Base-by-base conservation (phyloP, 2,113 vertebrate species). In the Xenotilapia leptura region DNA sequence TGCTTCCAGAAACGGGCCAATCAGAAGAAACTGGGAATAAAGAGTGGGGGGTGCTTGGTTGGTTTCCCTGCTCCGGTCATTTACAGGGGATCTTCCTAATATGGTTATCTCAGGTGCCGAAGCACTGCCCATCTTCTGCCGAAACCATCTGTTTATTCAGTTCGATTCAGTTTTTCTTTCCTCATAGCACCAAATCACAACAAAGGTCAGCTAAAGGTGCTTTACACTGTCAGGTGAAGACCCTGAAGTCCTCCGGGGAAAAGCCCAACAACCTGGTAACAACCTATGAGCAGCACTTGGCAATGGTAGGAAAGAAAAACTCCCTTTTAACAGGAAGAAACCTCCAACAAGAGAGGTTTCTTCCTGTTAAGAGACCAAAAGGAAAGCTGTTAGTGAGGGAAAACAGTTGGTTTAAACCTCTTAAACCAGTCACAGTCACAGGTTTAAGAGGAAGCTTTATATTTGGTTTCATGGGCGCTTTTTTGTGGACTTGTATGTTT, bases 381-480 rank as follows among this genome's bases (percentile, higher is more conserved):
- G 65, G 7, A 23, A 70, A 2, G 13, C 38, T 28, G 68, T 73
- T 17, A 26, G 40, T 47, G 42, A 75, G 70, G 23, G 70, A 28
- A 26, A 14, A 11, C 42, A 12, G 70, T 7, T 31, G 40, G 42
- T 75, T 12, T 7, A 75, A 75, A 3, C 19, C 33, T 68, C 62
- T 68, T 68, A 68, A 68, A 75, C 23, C 40, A 17, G 21, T 75
- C 0, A 42, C n/a, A 47, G 68, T 75, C 23, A 75, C 40, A 75
- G 14, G 21, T 75, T 28, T 47, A 75, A 73, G 40, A 73, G 68
- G 21, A 73, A 73, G 23, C 45, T 47, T 28, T 45, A 11, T 75
- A 28, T 47, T 75, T 47, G 68, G 40, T 28, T 75, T 75, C 10
- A 17, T 17, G 40, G 40, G 40, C 21, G 8, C 40, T 45, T 73